These are phyloP conservation scores for Amblyopsis hoosieri DNA, from an alignment of 2,797 vertebrate genomes.

Conservation along the genomic window DNA sequence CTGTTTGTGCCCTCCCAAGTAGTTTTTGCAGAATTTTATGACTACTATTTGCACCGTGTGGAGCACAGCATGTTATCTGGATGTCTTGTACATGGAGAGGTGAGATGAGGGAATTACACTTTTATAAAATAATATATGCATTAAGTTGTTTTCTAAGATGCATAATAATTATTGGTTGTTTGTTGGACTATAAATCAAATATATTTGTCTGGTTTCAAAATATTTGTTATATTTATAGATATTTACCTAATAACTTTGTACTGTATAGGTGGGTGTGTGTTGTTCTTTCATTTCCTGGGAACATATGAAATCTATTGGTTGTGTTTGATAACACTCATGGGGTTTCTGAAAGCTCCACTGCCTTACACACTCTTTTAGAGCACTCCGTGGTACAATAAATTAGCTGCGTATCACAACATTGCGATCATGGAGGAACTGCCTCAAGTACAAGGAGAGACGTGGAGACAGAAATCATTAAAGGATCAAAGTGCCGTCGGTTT, in stretches of 20 bases:
- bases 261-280: background rate
- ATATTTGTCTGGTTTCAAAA: background rate
- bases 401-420: too few species aligned
- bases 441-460: slow-evolving; percentile 5
- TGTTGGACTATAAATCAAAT: background rate
- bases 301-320: background rate
- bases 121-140: too few species aligned
- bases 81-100: too few species aligned
- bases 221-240: too few species aligned
- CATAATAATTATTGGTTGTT: background rate
- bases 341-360: too few species aligned
- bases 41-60: slow-evolving; percentile 79
- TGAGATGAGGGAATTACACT: background rate
- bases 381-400: too few species aligned
- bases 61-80: slow-evolving; percentile 76
- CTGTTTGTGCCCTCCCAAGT: slow-evolving; percentile 81
- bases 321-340: too few species aligned
- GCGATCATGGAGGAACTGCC: background rate
- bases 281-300: background rate
- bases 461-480: slow-evolving; percentile 24
- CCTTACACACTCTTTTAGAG: too few species aligned
- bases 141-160: too few species aligned
- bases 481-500: background rate
- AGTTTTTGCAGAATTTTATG: slow-evolving; percentile 77
- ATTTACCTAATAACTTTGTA: background rate